phyloP scores from a whole-genome alignment of 2,113 vertebrate species.

The Alosa alosa region DNA sequence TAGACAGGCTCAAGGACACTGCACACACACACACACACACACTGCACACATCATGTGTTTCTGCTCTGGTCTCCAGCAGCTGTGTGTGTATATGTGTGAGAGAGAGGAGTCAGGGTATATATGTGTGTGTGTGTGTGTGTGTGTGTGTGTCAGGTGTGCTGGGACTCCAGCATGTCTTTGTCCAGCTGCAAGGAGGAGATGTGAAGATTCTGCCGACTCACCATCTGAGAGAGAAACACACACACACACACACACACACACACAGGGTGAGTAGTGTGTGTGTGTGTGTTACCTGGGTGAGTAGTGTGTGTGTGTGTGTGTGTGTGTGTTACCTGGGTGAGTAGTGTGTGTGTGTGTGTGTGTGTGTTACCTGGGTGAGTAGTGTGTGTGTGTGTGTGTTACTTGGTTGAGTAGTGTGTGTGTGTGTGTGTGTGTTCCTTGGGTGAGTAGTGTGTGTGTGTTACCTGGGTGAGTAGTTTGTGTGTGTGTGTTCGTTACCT shows the following conservation, averaged over 20 bases:
- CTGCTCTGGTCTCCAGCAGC: no score
- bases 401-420: not conserved
- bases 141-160: not conserved
- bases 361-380: not conserved
- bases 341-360: not conserved
- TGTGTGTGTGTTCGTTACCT: not conserved
- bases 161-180: not conserved
- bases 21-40: no score
- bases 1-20: no score
- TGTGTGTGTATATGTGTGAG: not conserved
- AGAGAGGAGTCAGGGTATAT: not conserved
- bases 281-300: not conserved
- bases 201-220: constrained; percentile 13
- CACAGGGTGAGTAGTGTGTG: not conserved
- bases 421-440: not conserved
- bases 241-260: not conserved
- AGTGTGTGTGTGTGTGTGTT: no score
- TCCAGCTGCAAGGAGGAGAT: not conserved
- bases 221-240: constrained; percentile 11
- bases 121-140: constrained; percentile 12
- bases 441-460: not conserved
- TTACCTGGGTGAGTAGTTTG: no score
- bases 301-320: constrained; percentile 6
- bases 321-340: not conserved
- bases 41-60: no score